Evolutionary conservation across 2,888 invertebrate species (phyloP).

Genomic region (Microplitis deprimator): DNA sequence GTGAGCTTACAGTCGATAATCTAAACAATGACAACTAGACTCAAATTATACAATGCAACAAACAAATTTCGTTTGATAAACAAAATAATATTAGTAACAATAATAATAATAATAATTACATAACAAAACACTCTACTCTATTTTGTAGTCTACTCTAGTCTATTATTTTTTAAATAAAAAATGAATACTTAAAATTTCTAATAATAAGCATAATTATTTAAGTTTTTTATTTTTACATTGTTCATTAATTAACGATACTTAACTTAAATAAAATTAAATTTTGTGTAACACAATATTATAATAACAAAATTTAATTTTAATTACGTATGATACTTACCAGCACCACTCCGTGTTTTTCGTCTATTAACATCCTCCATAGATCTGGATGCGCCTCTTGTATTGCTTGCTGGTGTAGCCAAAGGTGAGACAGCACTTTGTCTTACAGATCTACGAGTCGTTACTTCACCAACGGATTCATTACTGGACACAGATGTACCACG

Average conservation of each 20-base stretch:
- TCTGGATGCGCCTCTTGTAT: conserved; percentile 69
- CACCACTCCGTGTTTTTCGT: conserved; percentile 70
- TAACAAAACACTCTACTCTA: too few species aligned
- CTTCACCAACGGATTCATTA: conserved; percentile 66
- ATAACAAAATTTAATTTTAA: background rate
- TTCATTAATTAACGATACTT: background rate
- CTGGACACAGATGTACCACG: conserved; percentile 67
- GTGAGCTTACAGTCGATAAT: too few species aligned
- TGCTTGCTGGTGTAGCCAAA: conserved; percentile 68
- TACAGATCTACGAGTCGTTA: conserved; percentile 68
- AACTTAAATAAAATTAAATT: background rate
- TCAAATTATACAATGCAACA: too few species aligned
- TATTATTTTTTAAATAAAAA: too few species aligned
- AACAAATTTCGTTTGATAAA: too few species aligned
- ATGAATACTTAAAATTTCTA: too few species aligned
- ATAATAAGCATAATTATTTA: too few species aligned
- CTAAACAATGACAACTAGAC: too few species aligned
- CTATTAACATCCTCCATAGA: conserved; percentile 69
- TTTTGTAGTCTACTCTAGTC: too few species aligned
- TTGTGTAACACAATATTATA: background rate
- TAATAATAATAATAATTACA: too few species aligned
- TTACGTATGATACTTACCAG: conserved; percentile 64
- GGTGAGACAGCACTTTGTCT: conserved; percentile 69
- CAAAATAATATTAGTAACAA: too few species aligned
- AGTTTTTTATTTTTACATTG: too few species aligned